A percentile compares a stretch with the other conserved stretches of the same genome.
These are phyloP conservation scores for Drosophila pachea DNA, from an alignment of 1,140 invertebrate genomes.

Conservation along the genomic window DNA sequence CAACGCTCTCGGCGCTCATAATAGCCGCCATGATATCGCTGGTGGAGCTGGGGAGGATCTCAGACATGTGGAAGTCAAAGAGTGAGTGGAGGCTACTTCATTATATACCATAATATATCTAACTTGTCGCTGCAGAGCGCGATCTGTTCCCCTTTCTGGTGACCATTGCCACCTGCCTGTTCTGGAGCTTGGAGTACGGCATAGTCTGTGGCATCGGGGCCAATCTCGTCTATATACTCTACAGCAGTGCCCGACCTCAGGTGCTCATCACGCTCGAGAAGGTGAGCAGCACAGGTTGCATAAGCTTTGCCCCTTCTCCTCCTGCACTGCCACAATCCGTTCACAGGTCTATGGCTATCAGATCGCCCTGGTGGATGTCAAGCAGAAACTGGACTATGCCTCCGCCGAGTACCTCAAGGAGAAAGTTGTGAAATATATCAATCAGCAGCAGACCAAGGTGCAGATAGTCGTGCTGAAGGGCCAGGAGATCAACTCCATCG, in stretches of 20 bases:
- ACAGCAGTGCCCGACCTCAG: slow-evolving; percentile 87
- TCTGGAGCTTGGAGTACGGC: slow-evolving; percentile 89
- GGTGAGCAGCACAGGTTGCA: slow-evolving; percentile 72
- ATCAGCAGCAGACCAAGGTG: slow-evolving; percentile 42
- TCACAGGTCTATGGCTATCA: slow-evolving; percentile 57
- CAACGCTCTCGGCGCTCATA: slow-evolving; percentile 86
- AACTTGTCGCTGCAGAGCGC: slow-evolving; percentile 80
- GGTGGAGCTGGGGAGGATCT: slow-evolving; percentile 87
- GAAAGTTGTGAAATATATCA: slow-evolving; percentile 61
- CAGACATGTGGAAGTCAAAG: slow-evolving; percentile 89
- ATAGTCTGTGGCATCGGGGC: slow-evolving; percentile 89
- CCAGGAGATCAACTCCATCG: slow-evolving; percentile 82
- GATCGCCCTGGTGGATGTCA: slow-evolving; percentile 56
- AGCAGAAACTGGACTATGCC: slow-evolving; percentile 73
- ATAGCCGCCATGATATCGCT: slow-evolving; percentile 90
- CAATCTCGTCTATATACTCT: slow-evolving; percentile 88
- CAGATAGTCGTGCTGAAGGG: slow-evolving; percentile 82
- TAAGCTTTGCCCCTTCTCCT: background rate
- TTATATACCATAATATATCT: background rate
- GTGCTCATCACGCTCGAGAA: slow-evolving; percentile 82
- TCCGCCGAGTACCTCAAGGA: slow-evolving; percentile 72
- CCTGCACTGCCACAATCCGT: no score
- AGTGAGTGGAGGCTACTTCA: slow-evolving; percentile 81
- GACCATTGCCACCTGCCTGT: slow-evolving; percentile 87
- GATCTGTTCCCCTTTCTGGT: slow-evolving; percentile 87